Evolutionary conservation across 2,797 vertebrate species (phyloP).

Genomic region (Propithecus deckenii): DNA sequence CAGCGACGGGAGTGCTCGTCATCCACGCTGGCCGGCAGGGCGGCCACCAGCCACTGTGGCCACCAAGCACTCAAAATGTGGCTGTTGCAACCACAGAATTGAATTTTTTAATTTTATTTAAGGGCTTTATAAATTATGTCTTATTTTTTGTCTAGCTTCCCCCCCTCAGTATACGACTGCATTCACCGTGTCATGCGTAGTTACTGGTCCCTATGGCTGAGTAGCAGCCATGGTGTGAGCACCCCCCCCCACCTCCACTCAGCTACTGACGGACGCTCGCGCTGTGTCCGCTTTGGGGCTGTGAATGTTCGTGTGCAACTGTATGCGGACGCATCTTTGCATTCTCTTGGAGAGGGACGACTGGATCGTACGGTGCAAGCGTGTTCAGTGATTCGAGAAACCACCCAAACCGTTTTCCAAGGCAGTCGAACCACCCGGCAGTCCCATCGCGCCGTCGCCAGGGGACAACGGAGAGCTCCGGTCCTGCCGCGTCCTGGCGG

Average conservation of each 20-base stretch:
- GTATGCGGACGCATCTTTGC: rapidly evolving
- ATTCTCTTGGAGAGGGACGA: rapidly evolving
- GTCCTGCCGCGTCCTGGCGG: rapidly evolving
- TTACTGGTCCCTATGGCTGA: rapidly evolving
- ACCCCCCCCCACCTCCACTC: rapidly evolving
- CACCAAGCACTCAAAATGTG: rapidly evolving
- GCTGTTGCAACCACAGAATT: rapidly evolving
- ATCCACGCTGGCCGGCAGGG: rapidly evolving
- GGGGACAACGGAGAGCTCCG: rapidly evolving
- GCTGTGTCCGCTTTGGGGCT: rapidly evolving
- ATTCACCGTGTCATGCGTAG: rapidly evolving
- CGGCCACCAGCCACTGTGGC: rapidly evolving
- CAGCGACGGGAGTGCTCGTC: rapidly evolving
- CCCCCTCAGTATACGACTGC: rapidly evolving
- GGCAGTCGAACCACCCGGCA: rapidly evolving
- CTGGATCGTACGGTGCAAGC: rapidly evolving
- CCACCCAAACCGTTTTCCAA: neutral
- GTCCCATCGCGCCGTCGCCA: rapidly evolving
- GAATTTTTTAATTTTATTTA: no score
- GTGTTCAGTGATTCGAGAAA: neutral
- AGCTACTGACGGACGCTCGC: rapidly evolving
- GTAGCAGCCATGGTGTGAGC: rapidly evolving
- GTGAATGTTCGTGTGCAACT: rapidly evolving
- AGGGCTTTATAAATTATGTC: neutral
- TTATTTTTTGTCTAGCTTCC: neutral